Percentiles rank a stretch among this genome's conserved stretches.
These are phyloP conservation scores for Notothenia coriiceps DNA, from an alignment of 2,113 vertebrate species.

Conservation along the genomic window DNA sequence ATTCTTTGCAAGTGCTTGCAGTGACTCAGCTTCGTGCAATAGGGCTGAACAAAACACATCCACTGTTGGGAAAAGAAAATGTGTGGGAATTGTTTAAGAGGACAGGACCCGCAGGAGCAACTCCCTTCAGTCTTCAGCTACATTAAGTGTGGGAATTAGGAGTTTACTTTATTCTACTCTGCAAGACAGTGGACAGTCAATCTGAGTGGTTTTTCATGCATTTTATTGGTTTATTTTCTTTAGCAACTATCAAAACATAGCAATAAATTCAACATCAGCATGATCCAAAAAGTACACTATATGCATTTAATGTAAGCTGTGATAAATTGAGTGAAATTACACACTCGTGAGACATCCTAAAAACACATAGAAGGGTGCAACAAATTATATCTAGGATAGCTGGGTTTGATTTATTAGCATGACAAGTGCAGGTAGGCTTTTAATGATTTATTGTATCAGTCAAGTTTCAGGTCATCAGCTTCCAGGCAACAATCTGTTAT, in stretches of 20 bases:
- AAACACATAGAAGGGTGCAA: slow-evolving; percentile 60
- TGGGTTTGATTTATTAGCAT: slow-evolving; percentile 81
- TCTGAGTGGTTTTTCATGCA: slow-evolving; percentile 24
- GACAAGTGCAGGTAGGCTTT: slow-evolving; percentile 76
- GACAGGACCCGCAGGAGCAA: slow-evolving; percentile 61
- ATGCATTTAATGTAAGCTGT: slow-evolving; percentile 44
- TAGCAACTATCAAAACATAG: not conserved
- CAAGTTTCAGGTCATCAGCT: slow-evolving; percentile 83
- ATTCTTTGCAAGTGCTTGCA: slow-evolving; percentile 41
- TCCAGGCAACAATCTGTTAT: slow-evolving; percentile 80
- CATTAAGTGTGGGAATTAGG: slow-evolving; percentile 39
- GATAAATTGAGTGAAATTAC: slow-evolving; percentile 75
- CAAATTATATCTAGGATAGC: slow-evolving; percentile 58
- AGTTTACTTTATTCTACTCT: slow-evolving; percentile 48
- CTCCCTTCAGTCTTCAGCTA: slow-evolving; percentile 26
- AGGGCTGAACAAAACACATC: slow-evolving; percentile 66
- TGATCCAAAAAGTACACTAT: not conserved
- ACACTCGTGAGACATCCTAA: slow-evolving; percentile 67
- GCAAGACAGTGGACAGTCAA: slow-evolving; percentile 23
- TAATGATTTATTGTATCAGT: slow-evolving; percentile 84
- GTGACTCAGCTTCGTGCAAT: slow-evolving; percentile 59
- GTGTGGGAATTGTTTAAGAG: slow-evolving; percentile 69
- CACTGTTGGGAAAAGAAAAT: slow-evolving; percentile 58
- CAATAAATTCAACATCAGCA: slow-evolving; percentile 23
- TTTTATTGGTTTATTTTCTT: slow-evolving; percentile 19